Evolutionary conservation across 2,888 invertebrate species (phyloP).

Genomic region (Digitonthophagus gazella): DNA sequence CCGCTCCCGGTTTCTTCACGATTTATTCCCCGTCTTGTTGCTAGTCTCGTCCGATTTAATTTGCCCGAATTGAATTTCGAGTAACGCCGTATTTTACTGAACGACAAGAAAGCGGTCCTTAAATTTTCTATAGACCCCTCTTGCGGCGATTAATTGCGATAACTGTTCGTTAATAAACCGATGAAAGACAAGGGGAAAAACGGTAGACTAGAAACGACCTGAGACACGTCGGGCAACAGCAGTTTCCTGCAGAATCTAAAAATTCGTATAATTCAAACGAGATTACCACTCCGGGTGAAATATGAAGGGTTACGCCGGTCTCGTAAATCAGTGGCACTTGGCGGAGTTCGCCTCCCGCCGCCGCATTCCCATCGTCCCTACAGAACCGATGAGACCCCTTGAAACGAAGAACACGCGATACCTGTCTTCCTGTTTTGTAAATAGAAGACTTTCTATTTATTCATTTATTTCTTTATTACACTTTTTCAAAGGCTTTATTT

Average conservation of each 20-base stretch:
- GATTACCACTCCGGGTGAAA: constrained; percentile 27
- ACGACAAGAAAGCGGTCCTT: constrained; percentile 5
- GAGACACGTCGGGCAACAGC: constrained; percentile 13
- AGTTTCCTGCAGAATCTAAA: constrained; percentile 26
- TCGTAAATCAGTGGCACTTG: constrained; percentile 23
- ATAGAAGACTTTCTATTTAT: not conserved
- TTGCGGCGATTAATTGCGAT: not conserved
- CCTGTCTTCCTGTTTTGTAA: constrained; percentile 7
- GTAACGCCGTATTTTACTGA: not conserved
- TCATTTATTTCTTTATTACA: not conserved
- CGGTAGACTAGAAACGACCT: not conserved
- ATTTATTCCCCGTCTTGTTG: not conserved
- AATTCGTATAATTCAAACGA: constrained; percentile 28
- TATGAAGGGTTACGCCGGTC: constrained; percentile 26
- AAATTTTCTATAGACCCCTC: not conserved
- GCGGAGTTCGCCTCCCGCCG: not conserved
- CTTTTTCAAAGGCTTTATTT: not conserved
- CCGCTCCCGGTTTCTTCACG: not conserved
- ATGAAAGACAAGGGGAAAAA: constrained; percentile 3
- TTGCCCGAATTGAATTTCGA: not conserved
- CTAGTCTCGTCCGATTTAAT: not conserved
- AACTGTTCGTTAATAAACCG: not conserved
- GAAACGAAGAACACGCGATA: constrained; percentile 20
- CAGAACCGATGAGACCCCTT: constrained; percentile 1
- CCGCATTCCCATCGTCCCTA: not conserved